A percentile compares a stretch with the other conserved stretches of the same genome.
Evolutionary conservation across 2,113 vertebrate species (phyloP).

Genomic region (Dermatemys mawii): DNA sequence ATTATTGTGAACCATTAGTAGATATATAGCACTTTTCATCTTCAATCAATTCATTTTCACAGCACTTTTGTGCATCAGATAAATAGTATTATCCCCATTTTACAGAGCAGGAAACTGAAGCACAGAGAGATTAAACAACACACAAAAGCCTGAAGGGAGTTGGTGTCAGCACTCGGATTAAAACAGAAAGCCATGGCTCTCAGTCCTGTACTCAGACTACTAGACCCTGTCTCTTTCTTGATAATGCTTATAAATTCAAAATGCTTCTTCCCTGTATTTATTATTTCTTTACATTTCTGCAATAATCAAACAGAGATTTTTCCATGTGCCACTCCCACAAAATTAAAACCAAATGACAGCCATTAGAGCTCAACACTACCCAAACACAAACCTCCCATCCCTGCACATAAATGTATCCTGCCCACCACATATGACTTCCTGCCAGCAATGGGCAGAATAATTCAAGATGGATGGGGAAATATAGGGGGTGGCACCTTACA

Average conservation of each 20-base stretch:
- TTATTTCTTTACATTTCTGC: background rate
- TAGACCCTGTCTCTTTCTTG: background rate
- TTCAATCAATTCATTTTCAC: background rate
- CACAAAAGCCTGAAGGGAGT: background rate
- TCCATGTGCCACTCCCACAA: background rate
- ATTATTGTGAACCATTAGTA: constrained; percentile 14
- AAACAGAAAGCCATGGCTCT: constrained; percentile 2
- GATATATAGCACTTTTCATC: constrained; percentile 29
- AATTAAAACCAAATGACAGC: constrained; percentile 33
- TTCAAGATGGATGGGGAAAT: background rate
- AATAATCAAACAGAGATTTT: constrained; percentile 13
- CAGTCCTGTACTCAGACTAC: constrained; percentile 16
- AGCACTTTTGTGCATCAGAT: background rate
- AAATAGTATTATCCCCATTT: constrained; percentile 2
- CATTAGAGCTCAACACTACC: constrained; percentile 10
- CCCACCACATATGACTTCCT: background rate
- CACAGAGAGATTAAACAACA: background rate
- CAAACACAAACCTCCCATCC: background rate
- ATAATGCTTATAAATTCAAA: background rate
- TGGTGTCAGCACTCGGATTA: constrained; percentile 12
- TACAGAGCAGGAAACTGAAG: accelerated
- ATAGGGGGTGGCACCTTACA: background rate
- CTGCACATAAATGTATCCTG: background rate
- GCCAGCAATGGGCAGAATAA: background rate
- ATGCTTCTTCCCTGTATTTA: background rate